Base-by-base conservation (phyloP, 2,888 invertebrate genomes). In the Polia nebulosa region DNA sequence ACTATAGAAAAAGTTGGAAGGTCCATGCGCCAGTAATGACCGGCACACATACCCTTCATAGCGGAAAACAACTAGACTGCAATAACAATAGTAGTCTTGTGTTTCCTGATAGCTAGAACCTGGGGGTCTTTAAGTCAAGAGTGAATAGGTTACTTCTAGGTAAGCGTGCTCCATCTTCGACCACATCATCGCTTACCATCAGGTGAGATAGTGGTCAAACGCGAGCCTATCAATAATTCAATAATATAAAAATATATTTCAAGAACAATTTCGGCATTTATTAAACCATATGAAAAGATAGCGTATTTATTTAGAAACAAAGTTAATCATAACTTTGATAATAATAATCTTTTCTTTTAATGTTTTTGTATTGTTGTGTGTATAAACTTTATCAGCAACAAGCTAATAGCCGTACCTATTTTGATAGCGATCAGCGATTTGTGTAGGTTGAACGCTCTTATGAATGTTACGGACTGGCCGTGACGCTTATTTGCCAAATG, bases 281-380 rank as follows among this genome's bases (percentile, higher is more conserved):
- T 22, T 34, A n/a, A 17, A 20, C 1, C 9, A n/a, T 9, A 20
- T 52, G 34, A n/a, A 20, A 2, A 39, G 53, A 76, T 55, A 58
- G 1, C 17, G n/a, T 7, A 34, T 47, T 36, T 59, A 58, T 76
- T 67, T 34, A 52, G 34, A 70, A 60, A 74, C 15, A 64, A 59
- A 25, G 29, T 29, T 51, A 55, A 55, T 76, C 25, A 41, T 20
- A 11, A 41, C 22, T 27, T 36, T 11, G 63, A 68, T 60, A 56
- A 39, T 11, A 47, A 32, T 64, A 56, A 75, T 78, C 34, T 25
- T 29, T 53, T 55, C 27, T 63, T 55, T 55, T 44, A 51, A 73
- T 64, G 65, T 78, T 73, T 72, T 58, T 63, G 47, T 71, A 56
- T 52, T 51, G 36, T 52, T 52, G 20, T 78, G 63, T 60, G 25